Conservation (phyloP, 2,797 vertebrate genomes). For the Orientallactaga sibirica region DNA sequence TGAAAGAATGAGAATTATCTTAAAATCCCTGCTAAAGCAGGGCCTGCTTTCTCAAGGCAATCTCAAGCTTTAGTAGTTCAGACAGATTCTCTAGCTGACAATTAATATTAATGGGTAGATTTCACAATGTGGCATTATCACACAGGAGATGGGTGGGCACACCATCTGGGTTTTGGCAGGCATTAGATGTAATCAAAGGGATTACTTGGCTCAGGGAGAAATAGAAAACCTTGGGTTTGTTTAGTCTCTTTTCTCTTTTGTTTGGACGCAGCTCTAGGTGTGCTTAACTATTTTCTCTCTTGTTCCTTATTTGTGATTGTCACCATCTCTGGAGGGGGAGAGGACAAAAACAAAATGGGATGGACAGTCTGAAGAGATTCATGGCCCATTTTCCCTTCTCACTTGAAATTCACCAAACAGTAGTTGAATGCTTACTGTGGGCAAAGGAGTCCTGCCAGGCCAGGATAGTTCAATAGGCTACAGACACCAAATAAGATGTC, state of each 20-base stretch:
- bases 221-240: conserved; percentile 92
- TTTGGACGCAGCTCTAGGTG: conserved; percentile 89
- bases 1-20: conserved; percentile 91
- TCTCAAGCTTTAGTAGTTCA: conserved; percentile 94
- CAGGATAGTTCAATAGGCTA: neutral
- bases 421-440: conserved; percentile 8
- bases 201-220: conserved; percentile 96
- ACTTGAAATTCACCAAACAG: conserved; percentile 40
- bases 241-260: conserved; percentile 89
- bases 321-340: conserved; percentile 77
- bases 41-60: conserved; percentile 92
- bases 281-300: conserved; percentile 84
- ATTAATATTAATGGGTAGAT: conserved; percentile 97
- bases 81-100: conserved; percentile 93
- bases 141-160: conserved; percentile 97
- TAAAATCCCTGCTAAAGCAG: conserved; percentile 94
- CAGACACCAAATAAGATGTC: conserved; percentile 67
- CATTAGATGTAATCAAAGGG: conserved; percentile 98
- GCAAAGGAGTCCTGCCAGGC: neutral
- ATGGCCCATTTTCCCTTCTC: conserved; percentile 60
- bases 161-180: conserved; percentile 96
- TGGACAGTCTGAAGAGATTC: conserved; percentile 31
- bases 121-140: conserved; percentile 97
- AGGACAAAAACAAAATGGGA: conserved; percentile 40
- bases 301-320: conserved; percentile 83